Evolutionary conservation across 2,113 vertebrate species (phyloP).

Genomic region (Hyperopisus bebe): DNA sequence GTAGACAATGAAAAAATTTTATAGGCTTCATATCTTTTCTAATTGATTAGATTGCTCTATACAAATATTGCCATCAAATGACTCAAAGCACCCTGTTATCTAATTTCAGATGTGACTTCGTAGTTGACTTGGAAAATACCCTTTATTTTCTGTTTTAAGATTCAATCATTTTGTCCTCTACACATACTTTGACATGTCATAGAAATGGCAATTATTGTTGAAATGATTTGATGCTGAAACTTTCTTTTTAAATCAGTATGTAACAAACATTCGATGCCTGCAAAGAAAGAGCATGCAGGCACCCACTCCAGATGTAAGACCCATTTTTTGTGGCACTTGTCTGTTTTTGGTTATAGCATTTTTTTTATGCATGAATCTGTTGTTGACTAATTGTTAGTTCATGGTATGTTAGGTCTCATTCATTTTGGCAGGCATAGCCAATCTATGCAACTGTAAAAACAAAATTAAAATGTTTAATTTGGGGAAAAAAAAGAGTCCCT

Average conservation of each 20-base stretch:
- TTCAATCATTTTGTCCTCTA: neutral
- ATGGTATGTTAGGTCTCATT: neutral
- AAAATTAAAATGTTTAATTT: conserved; percentile 3
- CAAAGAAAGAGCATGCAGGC: neutral
- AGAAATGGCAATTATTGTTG: neutral
- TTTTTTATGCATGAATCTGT: neutral
- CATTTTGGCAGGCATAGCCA: neutral
- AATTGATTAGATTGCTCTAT: neutral
- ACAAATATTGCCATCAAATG: neutral
- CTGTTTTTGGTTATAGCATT: neutral
- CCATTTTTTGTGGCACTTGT: neutral
- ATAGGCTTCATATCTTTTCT: neutral
- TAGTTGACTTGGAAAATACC: neutral
- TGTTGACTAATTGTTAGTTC: neutral
- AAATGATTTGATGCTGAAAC: conserved; percentile 7
- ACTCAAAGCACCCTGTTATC: neutral
- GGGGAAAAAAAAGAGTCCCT: neutral
- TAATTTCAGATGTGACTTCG: neutral
- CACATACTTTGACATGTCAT: neutral
- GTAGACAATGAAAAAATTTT: neutral
- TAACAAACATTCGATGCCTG: neutral
- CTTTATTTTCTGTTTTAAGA: neutral
- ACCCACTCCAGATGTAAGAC: neutral
- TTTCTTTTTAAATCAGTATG: neutral
- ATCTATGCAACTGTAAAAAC: conserved; percentile 13